phyloP scores from a whole-genome alignment of 2,797 vertebrate species.

The Urophycis tenuis region DNA sequence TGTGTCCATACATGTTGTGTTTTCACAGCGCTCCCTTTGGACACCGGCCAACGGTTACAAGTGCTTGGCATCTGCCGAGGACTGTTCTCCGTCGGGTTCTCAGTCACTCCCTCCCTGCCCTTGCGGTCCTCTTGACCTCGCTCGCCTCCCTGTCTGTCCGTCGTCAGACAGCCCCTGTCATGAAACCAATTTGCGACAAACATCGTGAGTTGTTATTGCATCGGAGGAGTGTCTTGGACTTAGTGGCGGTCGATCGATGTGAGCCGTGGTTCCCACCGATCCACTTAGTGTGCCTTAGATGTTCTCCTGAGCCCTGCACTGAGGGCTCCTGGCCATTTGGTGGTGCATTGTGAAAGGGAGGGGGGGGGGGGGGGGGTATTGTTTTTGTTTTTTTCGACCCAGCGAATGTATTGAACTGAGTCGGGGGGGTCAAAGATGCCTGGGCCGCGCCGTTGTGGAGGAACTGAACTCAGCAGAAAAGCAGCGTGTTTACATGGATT shows the following conservation, averaged over 20 bases:
- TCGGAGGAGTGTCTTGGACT: not conserved
- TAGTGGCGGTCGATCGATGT: not conserved
- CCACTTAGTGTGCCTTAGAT: not conserved
- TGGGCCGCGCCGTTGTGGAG: conserved; percentile 61
- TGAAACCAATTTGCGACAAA: not conserved
- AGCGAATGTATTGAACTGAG: conserved; percentile 56
- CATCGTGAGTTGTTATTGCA: not conserved
- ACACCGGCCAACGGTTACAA: not conserved
- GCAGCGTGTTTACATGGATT: conserved; percentile 68
- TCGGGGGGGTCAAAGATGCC: conserved; percentile 58
- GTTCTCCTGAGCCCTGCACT: not conserved
- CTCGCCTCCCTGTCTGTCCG: not conserved
- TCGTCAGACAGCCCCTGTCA: not conserved
- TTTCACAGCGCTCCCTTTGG: not conserved
- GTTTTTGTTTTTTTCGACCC: conserved; percentile 25
- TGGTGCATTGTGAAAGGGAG: not conserved
- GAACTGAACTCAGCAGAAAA: conserved; percentile 74
- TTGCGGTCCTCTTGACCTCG: not conserved
- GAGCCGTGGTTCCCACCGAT: not conserved
- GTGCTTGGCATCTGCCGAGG: not conserved
- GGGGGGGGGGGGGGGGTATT: too few species aligned
- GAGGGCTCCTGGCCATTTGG: too few species aligned
- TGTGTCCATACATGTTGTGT: not conserved
- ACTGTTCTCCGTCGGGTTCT: not conserved
- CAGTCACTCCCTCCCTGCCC: not conserved